These are phyloP conservation scores for Anguilla rostrata DNA, from an alignment of 2,113 vertebrate species.

Conservation along the genomic window DNA sequence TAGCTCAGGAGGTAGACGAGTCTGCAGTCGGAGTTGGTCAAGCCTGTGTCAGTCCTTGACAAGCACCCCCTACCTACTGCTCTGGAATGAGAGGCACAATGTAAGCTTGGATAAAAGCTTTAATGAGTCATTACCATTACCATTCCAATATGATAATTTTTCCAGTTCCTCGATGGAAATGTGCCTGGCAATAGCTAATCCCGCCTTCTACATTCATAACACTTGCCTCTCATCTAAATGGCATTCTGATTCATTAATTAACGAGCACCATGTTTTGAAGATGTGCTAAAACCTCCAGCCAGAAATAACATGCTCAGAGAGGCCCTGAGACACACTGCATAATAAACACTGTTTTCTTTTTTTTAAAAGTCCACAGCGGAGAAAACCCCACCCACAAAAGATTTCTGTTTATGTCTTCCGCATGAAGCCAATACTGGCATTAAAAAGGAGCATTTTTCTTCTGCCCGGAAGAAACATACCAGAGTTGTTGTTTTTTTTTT, in stretches of 20 bases:
- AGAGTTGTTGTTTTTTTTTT: no score
- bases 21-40: no score
- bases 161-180: no score
- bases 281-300: slow-evolving; percentile 43
- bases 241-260: slow-evolving; percentile 57
- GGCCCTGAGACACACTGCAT: slow-evolving; percentile 43
- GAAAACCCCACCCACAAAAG: neutral
- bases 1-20: no score
- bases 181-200: neutral
- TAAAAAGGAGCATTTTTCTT: neutral
- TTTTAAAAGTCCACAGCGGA: slow-evolving; percentile 53
- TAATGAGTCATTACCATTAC: no score
- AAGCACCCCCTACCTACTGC: no score
- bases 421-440: no score
- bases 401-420: slow-evolving; percentile 8
- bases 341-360: slow-evolving; percentile 52
- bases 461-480: neutral
- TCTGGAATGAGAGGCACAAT: no score
- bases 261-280: slow-evolving; percentile 28
- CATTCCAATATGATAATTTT: no score
- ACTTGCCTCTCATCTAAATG: slow-evolving; percentile 10
- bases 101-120: no score
- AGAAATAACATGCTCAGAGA: slow-evolving; percentile 41
- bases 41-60: no score
- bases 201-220: neutral